Percentiles rank a stretch among this genome's conserved stretches.
Conservation (phyloP, 2,888 invertebrate species). For the Cotesia congregata region DNA sequence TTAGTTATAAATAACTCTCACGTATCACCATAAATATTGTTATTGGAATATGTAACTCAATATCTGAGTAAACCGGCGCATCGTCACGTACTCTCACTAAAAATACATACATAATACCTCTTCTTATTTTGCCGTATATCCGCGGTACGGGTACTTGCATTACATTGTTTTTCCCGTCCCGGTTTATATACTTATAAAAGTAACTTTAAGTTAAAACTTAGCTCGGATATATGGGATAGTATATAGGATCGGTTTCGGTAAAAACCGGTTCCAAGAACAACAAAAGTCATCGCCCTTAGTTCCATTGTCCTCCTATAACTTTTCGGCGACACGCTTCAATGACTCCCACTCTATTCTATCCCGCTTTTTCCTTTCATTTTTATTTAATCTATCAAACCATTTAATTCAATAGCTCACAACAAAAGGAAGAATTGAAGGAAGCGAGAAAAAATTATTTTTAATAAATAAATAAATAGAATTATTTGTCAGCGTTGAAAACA, state of each 20-base stretch:
- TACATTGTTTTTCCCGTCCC: background rate
- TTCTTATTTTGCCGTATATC: background rate
- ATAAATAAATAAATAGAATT: background rate
- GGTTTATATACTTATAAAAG: background rate
- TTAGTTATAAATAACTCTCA: background rate
- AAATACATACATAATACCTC: background rate
- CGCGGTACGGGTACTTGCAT: background rate
- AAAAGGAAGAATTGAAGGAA: background rate
- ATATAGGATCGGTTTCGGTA: background rate
- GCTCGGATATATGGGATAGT: too few species aligned
- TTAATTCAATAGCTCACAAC: background rate
- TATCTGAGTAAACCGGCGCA: background rate
- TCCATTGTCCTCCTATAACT: background rate
- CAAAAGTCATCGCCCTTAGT: background rate
- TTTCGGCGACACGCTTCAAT: background rate
- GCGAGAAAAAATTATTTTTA: background rate
- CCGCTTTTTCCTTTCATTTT: background rate
- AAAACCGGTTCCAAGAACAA: background rate
- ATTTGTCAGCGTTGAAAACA: conserved; percentile 15
- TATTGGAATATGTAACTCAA: background rate
- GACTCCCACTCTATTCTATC: background rate
- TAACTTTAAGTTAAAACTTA: background rate
- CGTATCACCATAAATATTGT: background rate
- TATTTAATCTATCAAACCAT: background rate
- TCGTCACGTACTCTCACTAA: background rate